Conservation (phyloP, 2,888 invertebrate genomes). For the Machimus atricapillus region DNA sequence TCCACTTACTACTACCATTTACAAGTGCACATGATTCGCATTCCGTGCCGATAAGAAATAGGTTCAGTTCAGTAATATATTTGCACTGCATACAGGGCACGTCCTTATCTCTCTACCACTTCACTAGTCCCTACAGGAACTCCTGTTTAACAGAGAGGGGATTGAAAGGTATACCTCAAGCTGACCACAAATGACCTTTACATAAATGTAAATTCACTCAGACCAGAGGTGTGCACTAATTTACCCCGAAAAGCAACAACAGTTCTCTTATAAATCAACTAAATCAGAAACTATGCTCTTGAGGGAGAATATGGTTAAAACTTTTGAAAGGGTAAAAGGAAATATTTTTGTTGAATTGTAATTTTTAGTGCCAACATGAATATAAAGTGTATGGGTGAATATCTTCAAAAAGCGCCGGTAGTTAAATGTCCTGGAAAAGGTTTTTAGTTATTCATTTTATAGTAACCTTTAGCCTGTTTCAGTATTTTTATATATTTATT, state of each 20-base stretch:
- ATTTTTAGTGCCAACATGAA: neutral
- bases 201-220: neutral
- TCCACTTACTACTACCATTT: neutral
- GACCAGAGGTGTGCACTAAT: neutral
- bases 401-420: neutral
- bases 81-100: neutral
- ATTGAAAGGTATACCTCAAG: neutral
- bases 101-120: neutral
- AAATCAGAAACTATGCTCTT: neutral
- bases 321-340: neutral
- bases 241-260: neutral
- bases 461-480: neutral
- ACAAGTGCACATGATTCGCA: neutral
- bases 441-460: neutral
- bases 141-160: neutral
- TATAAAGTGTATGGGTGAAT: neutral
- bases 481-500: neutral
- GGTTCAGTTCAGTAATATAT: neutral
- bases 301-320: neutral
- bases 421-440: neutral
- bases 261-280: neutral
- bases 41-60: neutral
- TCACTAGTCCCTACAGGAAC: neutral
- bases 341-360: neutral
- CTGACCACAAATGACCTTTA: neutral